phyloP scores from a whole-genome alignment of 2,797 vertebrate genomes.

The Cygnus olor region DNA sequence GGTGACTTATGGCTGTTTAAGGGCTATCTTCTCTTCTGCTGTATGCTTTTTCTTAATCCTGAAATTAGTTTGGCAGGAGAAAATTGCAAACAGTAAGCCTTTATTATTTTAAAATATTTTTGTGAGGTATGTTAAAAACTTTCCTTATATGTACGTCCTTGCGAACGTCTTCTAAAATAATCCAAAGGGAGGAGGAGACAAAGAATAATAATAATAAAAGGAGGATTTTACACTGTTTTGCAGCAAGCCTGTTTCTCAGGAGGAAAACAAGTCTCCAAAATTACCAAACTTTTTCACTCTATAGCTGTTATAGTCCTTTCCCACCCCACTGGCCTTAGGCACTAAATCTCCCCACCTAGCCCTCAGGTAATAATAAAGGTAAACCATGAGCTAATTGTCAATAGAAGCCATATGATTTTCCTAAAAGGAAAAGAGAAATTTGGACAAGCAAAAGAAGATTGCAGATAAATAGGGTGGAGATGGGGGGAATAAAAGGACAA shows the following conservation, averaged over 20 bases:
- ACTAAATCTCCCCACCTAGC: background rate
- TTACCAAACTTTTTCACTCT: background rate
- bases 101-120: constrained; percentile 8
- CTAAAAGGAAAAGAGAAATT: background rate
- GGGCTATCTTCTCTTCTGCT: background rate
- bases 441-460: background rate
- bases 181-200: background rate
- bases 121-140: background rate
- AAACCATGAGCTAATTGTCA: background rate
- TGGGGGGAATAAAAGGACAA: background rate
- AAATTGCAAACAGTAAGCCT: background rate
- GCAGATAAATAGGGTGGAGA: background rate
- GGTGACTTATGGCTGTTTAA: background rate
- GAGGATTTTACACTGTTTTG: background rate
- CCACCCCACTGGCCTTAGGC: background rate
- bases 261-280: background rate
- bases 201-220: background rate
- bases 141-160: background rate
- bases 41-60: constrained; percentile 7
- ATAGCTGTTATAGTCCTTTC: background rate
- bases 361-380: background rate
- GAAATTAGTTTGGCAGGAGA: background rate
- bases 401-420: background rate
- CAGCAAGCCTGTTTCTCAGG: background rate
- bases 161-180: background rate